Base-by-base conservation (phyloP, 2,113 vertebrate species). In the Coreoperca whiteheadi region DNA sequence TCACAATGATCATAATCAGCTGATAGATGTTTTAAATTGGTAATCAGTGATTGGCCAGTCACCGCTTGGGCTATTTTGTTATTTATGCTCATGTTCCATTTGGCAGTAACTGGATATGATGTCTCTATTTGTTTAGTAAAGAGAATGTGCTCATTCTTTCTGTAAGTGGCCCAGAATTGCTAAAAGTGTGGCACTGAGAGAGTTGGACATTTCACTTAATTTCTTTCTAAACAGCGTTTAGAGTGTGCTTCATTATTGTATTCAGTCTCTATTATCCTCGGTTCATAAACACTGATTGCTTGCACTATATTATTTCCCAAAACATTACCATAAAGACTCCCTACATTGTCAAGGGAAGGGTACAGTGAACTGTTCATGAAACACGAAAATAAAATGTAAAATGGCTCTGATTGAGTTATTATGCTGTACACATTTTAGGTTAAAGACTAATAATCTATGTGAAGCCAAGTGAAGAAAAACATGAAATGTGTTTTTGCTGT, bases 241-340 rank as follows among this genome's bases (percentile, higher is more conserved):
- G 54, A 86, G 50, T 50, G 50, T 69, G 60, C 57, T 74, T 79
- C 57, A 46, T 84, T 53, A 67, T 69, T 73, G 34, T 64, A 53
- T 82, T 79, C 32, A 39, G 20, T 66, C 65, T 78, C 65, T 68
- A n/a, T 86, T 87, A 68, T 86, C 63, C 86, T 75, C 21, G 8
- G 23, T 69, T 79, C 69, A 72, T 84, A 82, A 90, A 78, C 77
- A 79, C 32, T 79, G 83, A 90, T 82, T 74, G 70, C 69, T 81
- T 74, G 75, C 41, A 69, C 74, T 70, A 51, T 57, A 53, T 48
- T 70, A 65, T 64, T 37, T 54, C 39, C n/a, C 28, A 20, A 76
- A 72, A 72, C 65, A 54, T 74, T 73, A 61, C n/a, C 25, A 66
- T 57, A 48, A 76, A 70, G 18, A 71, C 70, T 68, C 60, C 28